Evolutionary conservation across 2,888 invertebrate genomes (phyloP).

Genomic region (Agonum fuliginosum): DNA sequence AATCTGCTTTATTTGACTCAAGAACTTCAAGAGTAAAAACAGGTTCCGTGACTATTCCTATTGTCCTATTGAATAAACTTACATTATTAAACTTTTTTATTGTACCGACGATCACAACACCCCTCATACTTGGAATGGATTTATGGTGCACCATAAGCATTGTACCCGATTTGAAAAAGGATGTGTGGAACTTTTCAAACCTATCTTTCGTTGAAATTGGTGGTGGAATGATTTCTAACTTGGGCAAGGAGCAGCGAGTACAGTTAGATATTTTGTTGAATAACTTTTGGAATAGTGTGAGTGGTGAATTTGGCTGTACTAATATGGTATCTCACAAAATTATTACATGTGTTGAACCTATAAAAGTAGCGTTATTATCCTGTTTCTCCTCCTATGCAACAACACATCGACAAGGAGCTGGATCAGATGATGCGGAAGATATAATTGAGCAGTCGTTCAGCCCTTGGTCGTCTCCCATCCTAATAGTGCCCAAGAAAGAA

Average conservation of each 20-base stretch:
- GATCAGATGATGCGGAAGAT: slow-evolving; percentile 66
- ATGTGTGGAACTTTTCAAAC: slow-evolving; percentile 7
- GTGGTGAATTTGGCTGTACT: not conserved
- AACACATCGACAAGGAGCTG: slow-evolving; percentile 63
- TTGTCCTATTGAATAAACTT: not conserved
- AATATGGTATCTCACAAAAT: not conserved
- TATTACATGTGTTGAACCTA: not conserved
- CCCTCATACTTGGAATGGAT: slow-evolving; percentile 38
- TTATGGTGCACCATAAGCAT: slow-evolving; percentile 40
- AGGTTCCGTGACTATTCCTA: not conserved
- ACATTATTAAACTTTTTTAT: not conserved
- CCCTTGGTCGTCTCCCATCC: slow-evolving; percentile 65
- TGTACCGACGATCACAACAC: slow-evolving; percentile 3
- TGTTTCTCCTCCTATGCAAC: slow-evolving; percentile 57
- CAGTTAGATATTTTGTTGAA: not conserved
- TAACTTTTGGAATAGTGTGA: not conserved
- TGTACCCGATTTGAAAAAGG: slow-evolving; percentile 4
- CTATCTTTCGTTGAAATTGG: not conserved
- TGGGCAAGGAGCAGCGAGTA: not conserved
- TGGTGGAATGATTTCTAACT: not conserved
- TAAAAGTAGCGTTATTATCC: slow-evolving; percentile 61
- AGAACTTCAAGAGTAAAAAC: too few species aligned
- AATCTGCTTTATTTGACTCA: not conserved
- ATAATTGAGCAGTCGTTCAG: slow-evolving; percentile 66
- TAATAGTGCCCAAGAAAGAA: slow-evolving; percentile 64